phyloP scores from a whole-genome alignment of 2,797 vertebrate species.

The Allochrocebus solatus region DNA sequence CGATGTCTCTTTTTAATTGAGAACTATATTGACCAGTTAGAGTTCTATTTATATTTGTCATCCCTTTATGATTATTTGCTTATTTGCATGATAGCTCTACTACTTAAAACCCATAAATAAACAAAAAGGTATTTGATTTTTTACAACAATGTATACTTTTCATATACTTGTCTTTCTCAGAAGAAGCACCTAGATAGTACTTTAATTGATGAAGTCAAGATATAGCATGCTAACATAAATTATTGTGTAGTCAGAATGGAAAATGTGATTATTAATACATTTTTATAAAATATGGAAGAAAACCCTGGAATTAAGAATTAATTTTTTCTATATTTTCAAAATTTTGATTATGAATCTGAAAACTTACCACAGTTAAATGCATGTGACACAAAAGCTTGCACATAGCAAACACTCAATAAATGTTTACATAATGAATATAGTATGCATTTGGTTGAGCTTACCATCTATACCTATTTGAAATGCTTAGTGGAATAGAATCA shows the following conservation, averaged over 20 bases:
- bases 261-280: neutral
- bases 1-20: slow-evolving; percentile 24
- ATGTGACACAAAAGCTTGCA: neutral
- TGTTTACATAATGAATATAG: neutral
- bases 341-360: neutral
- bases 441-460: neutral
- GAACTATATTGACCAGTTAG: neutral
- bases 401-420: neutral
- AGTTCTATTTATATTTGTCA: slow-evolving; percentile 48
- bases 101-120: neutral
- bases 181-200: neutral
- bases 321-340: neutral
- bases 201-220: neutral
- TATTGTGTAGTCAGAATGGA: neutral
- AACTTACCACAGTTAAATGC: neutral
- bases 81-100: neutral
- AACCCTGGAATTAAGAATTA: neutral
- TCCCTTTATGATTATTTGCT: neutral
- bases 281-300: slow-evolving; percentile 10
- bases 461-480: neutral
- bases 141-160: slow-evolving; percentile 18
- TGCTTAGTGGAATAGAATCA: slow-evolving; percentile 9
- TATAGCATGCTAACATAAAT: neutral
- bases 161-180: slow-evolving; percentile 39
- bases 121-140: neutral